Base-by-base conservation (phyloP, 1,140 invertebrate genomes). In the Heliconius nattereri region DNA sequence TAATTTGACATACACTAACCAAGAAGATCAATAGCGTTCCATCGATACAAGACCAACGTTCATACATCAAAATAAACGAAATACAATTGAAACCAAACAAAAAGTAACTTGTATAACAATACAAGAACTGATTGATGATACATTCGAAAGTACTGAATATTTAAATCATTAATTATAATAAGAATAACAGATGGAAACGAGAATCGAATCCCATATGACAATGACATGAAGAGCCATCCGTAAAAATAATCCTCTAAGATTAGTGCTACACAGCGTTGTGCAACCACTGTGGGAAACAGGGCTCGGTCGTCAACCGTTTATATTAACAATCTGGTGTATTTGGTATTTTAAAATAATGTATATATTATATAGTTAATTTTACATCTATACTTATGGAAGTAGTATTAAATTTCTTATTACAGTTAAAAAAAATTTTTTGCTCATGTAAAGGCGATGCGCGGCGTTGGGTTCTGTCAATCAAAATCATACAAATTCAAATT, bases 171-270 rank as follows among this genome's bases (percentile, higher is more conserved):
- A 66, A 66, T 66, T 66, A 66, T 66, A 66, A 57, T 45, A 45
- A 45, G 40, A 54, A 75, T 76, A 66, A 76, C 60, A 66, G 60
- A 66, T 66, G 60, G 23, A 29, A 29, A 66, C 26, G 60, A 71
- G 45, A 52, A 54, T 78, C 72, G 35, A 26, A 35, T 29, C 40
- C 71, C 73, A 79, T 66, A 73, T 37, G 57, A 75, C 73, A 75
- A 71, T 79, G 57, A 35, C 45, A 71, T 49, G 60, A 45, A 23
- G 45, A 70, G 20, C 40, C 29, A 54, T 57, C 40, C 78, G 60
- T 75, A 76, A 66, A 20, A 71, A 79, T 79, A 79, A 79, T 79
- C 73, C 78, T 74, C 32, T 20, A 70, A 79, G 78, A 75, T 75
- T 79, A 79, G 78, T 49, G 45, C 49, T 75, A 29, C 26, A 75